phyloP scores from a whole-genome alignment of 2,888 invertebrate genomes.

The Calliphora vomitoria region DNA sequence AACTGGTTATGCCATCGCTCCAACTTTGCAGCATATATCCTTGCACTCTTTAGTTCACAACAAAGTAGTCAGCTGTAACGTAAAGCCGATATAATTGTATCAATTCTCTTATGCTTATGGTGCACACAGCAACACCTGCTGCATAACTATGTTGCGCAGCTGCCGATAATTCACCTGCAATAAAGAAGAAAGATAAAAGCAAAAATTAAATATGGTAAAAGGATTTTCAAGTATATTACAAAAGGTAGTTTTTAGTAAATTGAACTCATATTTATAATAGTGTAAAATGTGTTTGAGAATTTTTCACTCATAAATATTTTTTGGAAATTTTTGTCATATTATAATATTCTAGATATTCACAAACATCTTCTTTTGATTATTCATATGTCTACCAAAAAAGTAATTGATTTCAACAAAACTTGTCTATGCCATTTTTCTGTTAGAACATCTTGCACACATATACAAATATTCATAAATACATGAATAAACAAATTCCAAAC shows the following conservation, averaged over 20 bases:
- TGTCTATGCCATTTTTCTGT: neutral
- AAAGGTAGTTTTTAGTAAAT: conserved; percentile 31
- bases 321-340: neutral
- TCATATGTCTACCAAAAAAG: no score
- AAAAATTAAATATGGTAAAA: conserved; percentile 14
- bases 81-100: conserved; percentile 67
- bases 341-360: no score
- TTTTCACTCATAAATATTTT: neutral
- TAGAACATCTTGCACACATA: no score
- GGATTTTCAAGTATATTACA: conserved; percentile 31
- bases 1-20: neutral
- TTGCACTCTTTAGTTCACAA: conserved; percentile 30
- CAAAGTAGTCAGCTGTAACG: conserved; percentile 52
- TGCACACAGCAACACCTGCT: conserved; percentile 45
- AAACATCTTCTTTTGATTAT: no score
- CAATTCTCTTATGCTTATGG: conserved; percentile 59
- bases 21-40: neutral
- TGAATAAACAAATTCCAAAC: neutral
- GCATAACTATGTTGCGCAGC: conserved; percentile 83
- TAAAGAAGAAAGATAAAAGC: neutral
- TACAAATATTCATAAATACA: neutral
- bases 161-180: conserved; percentile 82
- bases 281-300: neutral
- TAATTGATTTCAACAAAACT: neutral
- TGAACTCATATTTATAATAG: conserved; percentile 24